A percentile compares a stretch with the other conserved stretches of the same genome.
phyloP scores from a whole-genome alignment of 1,140 invertebrate species.

The Heliconius hermathena region DNA sequence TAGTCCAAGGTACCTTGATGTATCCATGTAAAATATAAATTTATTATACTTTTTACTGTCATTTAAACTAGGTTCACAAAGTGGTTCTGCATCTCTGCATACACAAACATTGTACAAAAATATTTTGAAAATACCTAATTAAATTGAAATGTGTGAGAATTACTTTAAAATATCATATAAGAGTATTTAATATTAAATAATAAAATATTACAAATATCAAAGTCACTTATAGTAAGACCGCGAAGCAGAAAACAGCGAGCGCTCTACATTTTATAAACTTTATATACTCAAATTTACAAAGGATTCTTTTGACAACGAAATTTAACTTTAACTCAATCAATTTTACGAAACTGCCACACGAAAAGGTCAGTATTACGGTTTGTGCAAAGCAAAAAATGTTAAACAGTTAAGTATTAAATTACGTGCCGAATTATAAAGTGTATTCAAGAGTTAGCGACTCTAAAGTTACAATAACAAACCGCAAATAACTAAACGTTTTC shows the following conservation, averaged over 20 bases:
- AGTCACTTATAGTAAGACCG: not conserved
- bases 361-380: constrained; percentile 4
- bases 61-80: too few relatives aligned
- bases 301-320: not conserved
- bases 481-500: not conserved
- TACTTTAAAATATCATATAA: not conserved
- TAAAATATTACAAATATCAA: not conserved
- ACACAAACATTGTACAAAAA: too few relatives aligned
- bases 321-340: not conserved
- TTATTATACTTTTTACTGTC: too few relatives aligned
- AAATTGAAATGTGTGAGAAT: not conserved
- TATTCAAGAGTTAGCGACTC: not conserved
- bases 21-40: too few relatives aligned
- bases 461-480: not conserved
- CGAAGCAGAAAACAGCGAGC: not conserved
- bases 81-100: too few relatives aligned
- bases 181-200: not conserved
- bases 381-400: not conserved
- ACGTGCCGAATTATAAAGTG: not conserved
- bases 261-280: not conserved
- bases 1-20: too few relatives aligned
- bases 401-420: constrained; percentile 8
- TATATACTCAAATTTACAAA: not conserved
- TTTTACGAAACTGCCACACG: not conserved
- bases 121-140: too few relatives aligned